Conservation (phyloP, 2,888 invertebrate species). For the Eurytoma adleriae region DNA sequence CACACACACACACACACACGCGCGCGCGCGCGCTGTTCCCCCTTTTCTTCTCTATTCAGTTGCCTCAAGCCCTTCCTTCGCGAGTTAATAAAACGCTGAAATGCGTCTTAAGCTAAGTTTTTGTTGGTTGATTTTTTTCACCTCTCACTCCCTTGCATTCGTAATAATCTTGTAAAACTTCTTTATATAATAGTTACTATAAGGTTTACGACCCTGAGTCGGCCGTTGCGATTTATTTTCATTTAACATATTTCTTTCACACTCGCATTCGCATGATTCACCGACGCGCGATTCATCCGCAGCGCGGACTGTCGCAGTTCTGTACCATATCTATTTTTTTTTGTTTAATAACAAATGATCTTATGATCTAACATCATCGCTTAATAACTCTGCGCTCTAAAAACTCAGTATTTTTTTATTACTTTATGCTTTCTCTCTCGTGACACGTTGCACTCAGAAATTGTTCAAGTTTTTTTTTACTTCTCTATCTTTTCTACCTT, state of each 20-base stretch:
- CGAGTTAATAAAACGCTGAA: conserved; percentile 37
- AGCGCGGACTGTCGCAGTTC: conserved; percentile 34
- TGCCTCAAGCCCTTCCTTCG: conserved; percentile 42
- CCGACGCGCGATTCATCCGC: conserved; percentile 11
- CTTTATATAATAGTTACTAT: conserved; percentile 48
- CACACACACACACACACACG: conserved; percentile 21
- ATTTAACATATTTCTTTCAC: conserved; percentile 18
- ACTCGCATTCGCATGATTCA: conserved; percentile 16
- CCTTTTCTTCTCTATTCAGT: not conserved
- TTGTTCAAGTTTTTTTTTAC: conserved; percentile 47
- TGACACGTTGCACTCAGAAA: conserved; percentile 43
- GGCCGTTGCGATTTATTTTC: conserved; percentile 25
- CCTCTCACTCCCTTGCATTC: conserved; percentile 32
- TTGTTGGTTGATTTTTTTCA: conserved; percentile 22
- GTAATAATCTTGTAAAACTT: conserved; percentile 53
- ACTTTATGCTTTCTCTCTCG: conserved; percentile 26
- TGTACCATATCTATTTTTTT: conserved; percentile 37
- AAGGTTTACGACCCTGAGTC: conserved; percentile 26
- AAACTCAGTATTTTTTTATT: conserved; percentile 55
- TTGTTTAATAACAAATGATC: conserved; percentile 57
- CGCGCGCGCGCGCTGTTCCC: too few relatives aligned
- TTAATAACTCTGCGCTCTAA: conserved; percentile 57
- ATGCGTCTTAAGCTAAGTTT: conserved; percentile 33
- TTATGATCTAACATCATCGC: conserved; percentile 54
- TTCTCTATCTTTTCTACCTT: conserved; percentile 56